phyloP scores from a whole-genome alignment of 2,888 invertebrate genomes.

The Lydus trimaculatus region DNA sequence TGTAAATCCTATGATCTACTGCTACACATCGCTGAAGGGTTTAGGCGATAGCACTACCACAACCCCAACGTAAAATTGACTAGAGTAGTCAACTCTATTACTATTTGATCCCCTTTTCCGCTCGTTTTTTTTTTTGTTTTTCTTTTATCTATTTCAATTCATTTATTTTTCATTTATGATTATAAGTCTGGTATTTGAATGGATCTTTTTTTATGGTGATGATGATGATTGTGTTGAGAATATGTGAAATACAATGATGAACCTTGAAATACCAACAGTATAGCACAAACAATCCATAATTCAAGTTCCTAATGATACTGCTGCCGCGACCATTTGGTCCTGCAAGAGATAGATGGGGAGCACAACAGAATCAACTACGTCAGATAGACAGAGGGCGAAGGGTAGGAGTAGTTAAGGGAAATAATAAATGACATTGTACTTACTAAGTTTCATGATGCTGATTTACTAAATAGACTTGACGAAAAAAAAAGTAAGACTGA shows the following conservation, averaged over 20 bases:
- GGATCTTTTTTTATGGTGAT: too few relatives aligned
- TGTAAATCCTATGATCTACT: constrained; percentile 51
- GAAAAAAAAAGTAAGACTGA: background rate
- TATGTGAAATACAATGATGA: constrained; percentile 38
- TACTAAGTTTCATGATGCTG: constrained; percentile 44
- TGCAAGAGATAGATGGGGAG: constrained; percentile 56
- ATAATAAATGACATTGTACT: constrained; percentile 55
- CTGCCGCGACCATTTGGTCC: constrained; percentile 57
- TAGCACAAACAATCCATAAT: constrained; percentile 60
- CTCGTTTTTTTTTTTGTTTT: background rate
- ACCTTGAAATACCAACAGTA: constrained; percentile 33
- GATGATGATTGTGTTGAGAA: background rate
- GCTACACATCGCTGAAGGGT: constrained; percentile 43
- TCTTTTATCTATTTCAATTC: background rate
- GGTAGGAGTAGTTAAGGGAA: constrained; percentile 43
- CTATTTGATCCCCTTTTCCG: background rate
- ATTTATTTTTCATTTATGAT: constrained; percentile 20
- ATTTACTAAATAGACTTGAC: constrained; percentile 50
- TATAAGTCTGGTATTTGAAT: background rate
- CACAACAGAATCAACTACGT: constrained; percentile 7
- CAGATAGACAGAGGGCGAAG: constrained; percentile 23
- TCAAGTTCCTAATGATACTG: constrained; percentile 60
- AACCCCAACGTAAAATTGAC: background rate
- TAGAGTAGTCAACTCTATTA: background rate
- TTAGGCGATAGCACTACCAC: background rate